A percentile compares a stretch with the other conserved stretches of the same genome.
phyloP scores from a whole-genome alignment of 2,113 vertebrate genomes.

The Ranitomeya variabilis region DNA sequence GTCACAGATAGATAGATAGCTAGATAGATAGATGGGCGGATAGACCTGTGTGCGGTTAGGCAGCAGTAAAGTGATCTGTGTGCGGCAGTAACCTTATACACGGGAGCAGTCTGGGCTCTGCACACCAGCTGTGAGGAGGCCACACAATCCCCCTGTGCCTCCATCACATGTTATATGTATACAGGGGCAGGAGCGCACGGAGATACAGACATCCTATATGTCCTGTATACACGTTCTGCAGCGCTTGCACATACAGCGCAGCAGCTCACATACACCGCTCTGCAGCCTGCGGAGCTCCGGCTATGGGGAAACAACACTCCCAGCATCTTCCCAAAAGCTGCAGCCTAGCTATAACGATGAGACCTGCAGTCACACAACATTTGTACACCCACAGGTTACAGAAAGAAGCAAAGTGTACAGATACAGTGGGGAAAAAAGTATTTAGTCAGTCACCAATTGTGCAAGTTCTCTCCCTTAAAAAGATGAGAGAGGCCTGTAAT shows the following conservation, averaged over 20 bases:
- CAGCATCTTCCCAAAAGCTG: not conserved
- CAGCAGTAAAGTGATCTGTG: not conserved
- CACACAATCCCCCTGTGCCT: not conserved
- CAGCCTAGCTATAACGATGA: not conserved
- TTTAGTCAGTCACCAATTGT: too few relatives aligned
- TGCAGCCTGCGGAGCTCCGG: not conserved
- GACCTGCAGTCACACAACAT: not conserved
- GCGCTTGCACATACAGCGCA: too few relatives aligned
- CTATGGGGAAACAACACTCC: too few relatives aligned
- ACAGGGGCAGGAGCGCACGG: not conserved
- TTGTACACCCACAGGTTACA: not conserved
- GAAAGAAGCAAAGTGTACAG: too few relatives aligned
- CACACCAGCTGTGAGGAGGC: not conserved
- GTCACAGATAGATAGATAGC: not conserved
- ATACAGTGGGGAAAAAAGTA: too few relatives aligned
- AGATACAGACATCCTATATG: not conserved
- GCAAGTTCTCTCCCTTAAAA: too few relatives aligned
- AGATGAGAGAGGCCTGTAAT: too few relatives aligned
- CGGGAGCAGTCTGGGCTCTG: not conserved
- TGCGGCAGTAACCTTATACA: not conserved
- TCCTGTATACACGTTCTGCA: not conserved
- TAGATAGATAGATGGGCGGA: not conserved
- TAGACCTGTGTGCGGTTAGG: too few relatives aligned
- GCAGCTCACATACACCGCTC: too few relatives aligned
- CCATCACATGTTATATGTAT: not conserved